Evolutionary conservation across 2,113 vertebrate genomes (phyloP), one percentile per base, ranked within the genome.

Genomic region (Lepidothrix coronata): DNA sequence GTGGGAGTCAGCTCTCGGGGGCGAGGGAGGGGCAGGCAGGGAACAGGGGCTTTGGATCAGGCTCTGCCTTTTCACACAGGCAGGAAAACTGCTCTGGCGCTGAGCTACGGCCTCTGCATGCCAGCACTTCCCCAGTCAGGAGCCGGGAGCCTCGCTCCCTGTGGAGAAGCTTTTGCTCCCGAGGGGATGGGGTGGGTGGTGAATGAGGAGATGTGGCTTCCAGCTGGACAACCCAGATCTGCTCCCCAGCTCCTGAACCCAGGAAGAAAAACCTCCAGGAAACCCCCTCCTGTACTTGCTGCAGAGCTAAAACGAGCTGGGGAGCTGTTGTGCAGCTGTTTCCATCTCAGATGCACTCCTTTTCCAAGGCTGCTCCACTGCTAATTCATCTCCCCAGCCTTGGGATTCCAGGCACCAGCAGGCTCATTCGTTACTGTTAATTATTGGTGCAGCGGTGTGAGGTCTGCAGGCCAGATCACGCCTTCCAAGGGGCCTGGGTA

Each of bases 41-140:
- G 15, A 46, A 12, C 3, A 4, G 33, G 41, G 37, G 4, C 52
- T 84, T 41, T 3, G 57, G 30, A 22, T 28, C 37, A 23, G 85
- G 52, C 57, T 79, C 28, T n/a, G 52, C 2, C 1, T 59, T 39
- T 46, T 81, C 43, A 43, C 4, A 6, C 35, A 44, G 55, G 41
- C 55, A 82, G 66, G 41, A 74, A 61, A 73, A 28, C 1, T 7
- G 71, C 28, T 59, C 43, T 62, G 6, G 61, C 1, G 0, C 49
- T 22, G 35, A 48, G 49, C 24, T 16, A 3, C 0, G 0, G 57
- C 44, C 48, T 14, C 81, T 25, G 6, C 17, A 12, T 2, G 7
- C 44, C 24, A 14, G 24, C 14, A 4, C 44, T 70, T 72, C 35
- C 86, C 43, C n/a, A 11, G 43, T 10, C 8, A 3, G 6, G 14